phyloP scores from a whole-genome alignment of 2,797 vertebrate species.

The Phataginus tricuspis region DNA sequence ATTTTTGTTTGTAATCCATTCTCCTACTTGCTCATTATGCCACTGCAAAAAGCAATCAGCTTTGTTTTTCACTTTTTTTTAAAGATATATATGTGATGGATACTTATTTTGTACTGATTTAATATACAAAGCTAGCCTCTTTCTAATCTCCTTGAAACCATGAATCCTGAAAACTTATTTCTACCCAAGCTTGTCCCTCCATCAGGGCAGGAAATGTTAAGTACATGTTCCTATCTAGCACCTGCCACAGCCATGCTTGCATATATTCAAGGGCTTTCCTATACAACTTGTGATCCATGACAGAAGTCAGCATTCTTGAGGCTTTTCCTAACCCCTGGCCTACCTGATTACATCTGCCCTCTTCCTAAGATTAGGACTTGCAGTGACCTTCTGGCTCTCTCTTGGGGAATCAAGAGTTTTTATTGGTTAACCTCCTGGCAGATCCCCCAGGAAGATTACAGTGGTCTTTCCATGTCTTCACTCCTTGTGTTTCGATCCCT shows the following conservation, averaged over 20 bases:
- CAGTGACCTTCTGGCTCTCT: conserved; percentile 45
- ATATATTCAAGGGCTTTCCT: conserved; percentile 59
- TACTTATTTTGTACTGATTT: conserved; percentile 52
- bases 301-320: conserved; percentile 62
- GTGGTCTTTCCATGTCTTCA: conserved; percentile 8
- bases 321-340: conserved; percentile 11
- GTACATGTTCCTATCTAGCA: conserved; percentile 49
- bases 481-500: background rate
- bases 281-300: conserved; percentile 48
- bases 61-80: conserved; percentile 13
- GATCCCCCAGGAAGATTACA: background rate
- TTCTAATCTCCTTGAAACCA: conserved; percentile 52
- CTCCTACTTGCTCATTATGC: background rate
- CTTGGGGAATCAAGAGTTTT: conserved; percentile 52
- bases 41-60: conserved; percentile 35
- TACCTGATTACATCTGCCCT: background rate
- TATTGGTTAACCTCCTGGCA: background rate
- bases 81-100: background rate
- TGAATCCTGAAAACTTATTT: conserved; percentile 62
- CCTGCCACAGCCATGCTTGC: conserved; percentile 82
- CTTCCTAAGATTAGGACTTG: conserved; percentile 16
- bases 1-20: conserved; percentile 10
- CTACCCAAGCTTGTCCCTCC: conserved; percentile 40
- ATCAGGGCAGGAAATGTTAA: conserved; percentile 64
- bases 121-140: conserved; percentile 40